Evolutionary conservation across 2,113 vertebrate genomes (phyloP), one percentile per base, ranked within the genome.

Genomic region (Pteropus alecto): DNA sequence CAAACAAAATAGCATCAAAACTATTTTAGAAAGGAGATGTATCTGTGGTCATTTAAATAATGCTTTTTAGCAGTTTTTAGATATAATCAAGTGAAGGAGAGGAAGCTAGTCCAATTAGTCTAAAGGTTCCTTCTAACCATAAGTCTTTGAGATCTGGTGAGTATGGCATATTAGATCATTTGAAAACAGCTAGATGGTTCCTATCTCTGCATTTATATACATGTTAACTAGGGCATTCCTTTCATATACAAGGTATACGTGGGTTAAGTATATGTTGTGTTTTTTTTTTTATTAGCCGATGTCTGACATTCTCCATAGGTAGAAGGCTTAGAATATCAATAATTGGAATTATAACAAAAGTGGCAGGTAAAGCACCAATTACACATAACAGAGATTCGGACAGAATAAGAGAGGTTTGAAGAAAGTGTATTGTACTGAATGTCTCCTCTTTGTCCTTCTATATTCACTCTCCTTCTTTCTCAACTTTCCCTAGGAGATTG

Each of bases 41-140:
- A 93, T 9, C 30, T 61, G 78, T 0, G 81, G 71, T 73, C 84
- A 92, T 77, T 96, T 93, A 56, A 92, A 84, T 74, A 92, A 83
- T 74, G 33, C n/a, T 84, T 67, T 51, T 48, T 19, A 86, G 65
- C 73, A 78, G 28, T 70, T 74, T 94, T 92, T 26, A 83, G 56
- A 15, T 43, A 16, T 63, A 43, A 63, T 35, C 38, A 79, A 79
- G 56, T 33, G 56, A 87, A 89, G 60, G 41, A 82, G 12, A 95
- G 15, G 60, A 94, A 74, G 56, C 78, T 46, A 76, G 65, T 63
- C 35, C n/a, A 35, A 4, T 56, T 68, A n/a, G 43, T 35, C 79
- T 48, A 56, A 79, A 73, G 58, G 3, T 71, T 81, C 33, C 71
- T 76, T 73, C 78, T 60, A 78, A 76, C 33, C 16, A 33, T 14